phyloP scores from a whole-genome alignment of 2,113 vertebrate species.

The Phodopus roborovskii region DNA sequence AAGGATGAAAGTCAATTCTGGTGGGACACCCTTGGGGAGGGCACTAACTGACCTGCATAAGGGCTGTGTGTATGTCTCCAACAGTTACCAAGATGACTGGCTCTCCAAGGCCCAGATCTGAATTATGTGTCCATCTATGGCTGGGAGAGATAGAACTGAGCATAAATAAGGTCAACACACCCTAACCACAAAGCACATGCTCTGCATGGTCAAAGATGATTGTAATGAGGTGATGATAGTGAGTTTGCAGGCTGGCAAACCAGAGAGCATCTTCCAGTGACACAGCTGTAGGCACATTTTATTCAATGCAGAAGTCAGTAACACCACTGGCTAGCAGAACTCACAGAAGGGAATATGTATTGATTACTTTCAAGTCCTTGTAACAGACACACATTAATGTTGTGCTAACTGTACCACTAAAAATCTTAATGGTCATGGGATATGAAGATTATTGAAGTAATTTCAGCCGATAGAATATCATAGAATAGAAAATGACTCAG shows the following conservation, averaged over 20 bases:
- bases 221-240: background rate
- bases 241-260: background rate
- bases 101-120: background rate
- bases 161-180: background rate
- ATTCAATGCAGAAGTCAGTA: background rate
- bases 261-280: background rate
- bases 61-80: background rate
- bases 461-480: background rate
- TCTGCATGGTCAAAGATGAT: background rate
- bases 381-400: background rate
- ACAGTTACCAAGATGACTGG: background rate
- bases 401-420: background rate
- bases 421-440: background rate
- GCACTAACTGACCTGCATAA: background rate
- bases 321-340: background rate
- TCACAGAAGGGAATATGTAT: background rate
- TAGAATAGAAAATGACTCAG: constrained; percentile 1
- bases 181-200: background rate
- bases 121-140: background rate
- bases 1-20: background rate
- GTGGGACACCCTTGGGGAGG: background rate
- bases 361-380: background rate
- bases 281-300: background rate
- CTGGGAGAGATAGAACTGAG: background rate
- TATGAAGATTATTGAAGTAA: background rate